phyloP scores from a whole-genome alignment of 2,888 invertebrate genomes.

The Phalera bucephala region DNA sequence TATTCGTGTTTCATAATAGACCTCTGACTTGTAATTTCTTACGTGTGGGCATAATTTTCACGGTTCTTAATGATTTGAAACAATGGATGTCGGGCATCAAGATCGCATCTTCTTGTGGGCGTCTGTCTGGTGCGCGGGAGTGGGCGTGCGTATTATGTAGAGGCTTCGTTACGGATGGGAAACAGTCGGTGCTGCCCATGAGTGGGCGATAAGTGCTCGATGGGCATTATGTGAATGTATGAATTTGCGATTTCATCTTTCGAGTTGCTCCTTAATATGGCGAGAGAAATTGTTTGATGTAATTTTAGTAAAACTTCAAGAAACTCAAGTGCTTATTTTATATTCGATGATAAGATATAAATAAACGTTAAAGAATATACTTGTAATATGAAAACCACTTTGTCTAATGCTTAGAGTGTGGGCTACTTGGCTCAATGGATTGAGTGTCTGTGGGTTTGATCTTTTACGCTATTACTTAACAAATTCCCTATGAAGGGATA shows the following conservation, averaged over 20 bases:
- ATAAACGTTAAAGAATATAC: too few relatives aligned
- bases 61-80: conserved; percentile 40
- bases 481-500: too few relatives aligned
- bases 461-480: too few relatives aligned
- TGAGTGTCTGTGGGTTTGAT: too few relatives aligned
- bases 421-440: too few relatives aligned
- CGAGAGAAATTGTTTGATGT: conserved; percentile 1
- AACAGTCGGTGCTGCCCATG: conserved; percentile 41
- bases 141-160: conserved; percentile 23
- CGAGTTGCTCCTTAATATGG: conserved; percentile 12
- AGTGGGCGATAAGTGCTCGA: conserved; percentile 22
- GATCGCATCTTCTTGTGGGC: conserved; percentile 35
- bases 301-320: too few relatives aligned
- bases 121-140: conserved; percentile 16
- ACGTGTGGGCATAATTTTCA: conserved; percentile 35
- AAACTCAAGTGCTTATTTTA: too few relatives aligned
- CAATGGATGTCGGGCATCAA: conserved; percentile 37
- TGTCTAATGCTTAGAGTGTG: too few relatives aligned
- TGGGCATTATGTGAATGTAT: conserved; percentile 37
- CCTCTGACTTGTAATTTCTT: conserved; percentile 1
- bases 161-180: conserved; percentile 34
- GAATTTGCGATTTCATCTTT: conserved; percentile 40
- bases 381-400: too few relatives aligned
- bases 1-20: conserved; percentile 2
- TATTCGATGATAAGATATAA: too few relatives aligned